Base-by-base conservation (phyloP, 2,797 vertebrate genomes). In the Syngnathus rostellatus region DNA sequence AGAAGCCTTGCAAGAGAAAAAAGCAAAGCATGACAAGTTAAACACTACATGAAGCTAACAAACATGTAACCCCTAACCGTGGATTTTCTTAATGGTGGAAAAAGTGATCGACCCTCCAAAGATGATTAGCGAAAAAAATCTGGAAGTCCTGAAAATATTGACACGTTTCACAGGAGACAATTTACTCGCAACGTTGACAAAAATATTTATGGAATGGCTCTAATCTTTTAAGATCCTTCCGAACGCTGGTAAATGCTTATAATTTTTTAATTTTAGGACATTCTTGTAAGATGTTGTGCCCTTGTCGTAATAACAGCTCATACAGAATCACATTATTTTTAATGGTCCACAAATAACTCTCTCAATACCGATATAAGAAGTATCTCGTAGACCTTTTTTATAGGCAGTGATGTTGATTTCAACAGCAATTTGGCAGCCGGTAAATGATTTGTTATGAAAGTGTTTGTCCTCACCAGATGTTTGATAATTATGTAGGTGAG, bases 381-480 rank as follows among this genome's bases (percentile, higher is more conserved):
- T 39, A 31, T 23, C 1, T 38, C 37, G 8, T 1, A 21, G 25
- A 48, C 46, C 21, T 51, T 69, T 82, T 82, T 72, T 66, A 73
- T 53, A 68, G 70, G 68, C 64, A 62, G 72, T 73, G 65, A 72
- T 71, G 67, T 61, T 75, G 71, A 77, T 85, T 81, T 65, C 73
- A 67, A 46, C 68, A 66, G 63, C 70, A 82, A 83, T 84, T 68
- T 77, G 64, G 63, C 79, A 78, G 72, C 72, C 83, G 76, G 85
- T 84, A 72, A 83, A 85, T 74, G 67, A 69, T 76, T 77, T 79
- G 73, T 80, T 74, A 76, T 66, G 72, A 41, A 67, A 73, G 71
- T 68, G 64, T 77, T 82, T 71, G 41, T 46, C 51, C 62, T 65
- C 58, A 69, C 68, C 81, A 86, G 75, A 85, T 87, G 81, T 77